phyloP scores from a whole-genome alignment of 2,797 vertebrate genomes.

The Sebastes cheni region DNA sequence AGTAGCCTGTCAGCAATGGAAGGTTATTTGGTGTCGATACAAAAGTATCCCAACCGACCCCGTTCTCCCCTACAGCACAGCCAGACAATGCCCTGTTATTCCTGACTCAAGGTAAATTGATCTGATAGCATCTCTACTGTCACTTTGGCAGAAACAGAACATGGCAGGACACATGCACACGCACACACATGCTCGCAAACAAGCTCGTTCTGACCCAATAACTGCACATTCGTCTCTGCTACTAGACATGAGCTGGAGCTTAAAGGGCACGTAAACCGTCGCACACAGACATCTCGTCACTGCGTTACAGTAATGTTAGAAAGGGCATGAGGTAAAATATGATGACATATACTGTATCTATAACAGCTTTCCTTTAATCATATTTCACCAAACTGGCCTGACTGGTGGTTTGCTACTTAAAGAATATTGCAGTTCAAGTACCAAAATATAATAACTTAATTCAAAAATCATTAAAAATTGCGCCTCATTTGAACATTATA shows the following conservation, averaged over 20 bases:
- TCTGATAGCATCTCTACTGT: slow-evolving; percentile 48
- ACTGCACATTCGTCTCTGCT: slow-evolving; percentile 47
- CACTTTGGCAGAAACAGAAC: slow-evolving; percentile 60
- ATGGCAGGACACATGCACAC: slow-evolving; percentile 8
- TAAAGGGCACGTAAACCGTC: slow-evolving; percentile 43
- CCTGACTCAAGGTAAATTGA: slow-evolving; percentile 60
- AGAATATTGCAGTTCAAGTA: slow-evolving; percentile 35
- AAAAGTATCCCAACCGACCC: too few species aligned
- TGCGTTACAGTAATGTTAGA: slow-evolving; percentile 39
- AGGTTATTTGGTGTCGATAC: too few species aligned
- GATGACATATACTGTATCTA: slow-evolving; percentile 12
- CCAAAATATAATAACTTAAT: background rate
- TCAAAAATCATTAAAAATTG: background rate
- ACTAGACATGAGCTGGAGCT: slow-evolving; percentile 48
- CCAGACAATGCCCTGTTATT: slow-evolving; percentile 48
- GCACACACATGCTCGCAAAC: background rate
- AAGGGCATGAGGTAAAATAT: slow-evolving; percentile 57
- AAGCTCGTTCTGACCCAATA: slow-evolving; percentile 13
- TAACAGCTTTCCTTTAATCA: slow-evolving; percentile 16
- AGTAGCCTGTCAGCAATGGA: too few species aligned
- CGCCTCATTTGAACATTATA: slow-evolving; percentile 2
- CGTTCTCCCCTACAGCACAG: slow-evolving; percentile 4
- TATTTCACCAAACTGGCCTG: slow-evolving; percentile 17
- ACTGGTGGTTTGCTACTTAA: slow-evolving; percentile 30
- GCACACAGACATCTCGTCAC: slow-evolving; percentile 51